These are phyloP conservation scores for Plecotus auritus DNA, from an alignment of 2,113 vertebrate genomes.

Conservation along the genomic window DNA sequence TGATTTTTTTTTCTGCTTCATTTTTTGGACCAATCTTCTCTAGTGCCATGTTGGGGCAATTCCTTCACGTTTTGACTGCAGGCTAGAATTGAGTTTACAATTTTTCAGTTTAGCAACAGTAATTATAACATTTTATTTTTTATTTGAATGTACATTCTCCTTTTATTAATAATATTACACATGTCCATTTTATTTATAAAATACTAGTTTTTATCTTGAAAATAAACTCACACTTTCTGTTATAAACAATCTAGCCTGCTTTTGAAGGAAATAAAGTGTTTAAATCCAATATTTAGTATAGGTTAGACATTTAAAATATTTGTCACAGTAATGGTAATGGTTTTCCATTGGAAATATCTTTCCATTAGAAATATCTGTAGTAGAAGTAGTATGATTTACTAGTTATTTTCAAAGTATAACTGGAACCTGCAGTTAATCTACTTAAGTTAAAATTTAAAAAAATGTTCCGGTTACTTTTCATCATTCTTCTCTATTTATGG, in stretches of 20 bases:
- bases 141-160: background rate
- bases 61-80: background rate
- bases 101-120: background rate
- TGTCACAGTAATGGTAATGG: background rate
- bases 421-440: background rate
- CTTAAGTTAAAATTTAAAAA: background rate
- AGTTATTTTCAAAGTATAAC: background rate
- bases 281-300: background rate
- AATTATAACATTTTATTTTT: background rate
- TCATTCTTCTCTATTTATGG: background rate
- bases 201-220: background rate
- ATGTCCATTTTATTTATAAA: background rate
- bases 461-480: background rate
- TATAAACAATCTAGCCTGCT: background rate
- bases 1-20: background rate
- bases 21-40: background rate
- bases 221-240: background rate
- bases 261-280: background rate
- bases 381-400: background rate
- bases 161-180: background rate
- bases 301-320: background rate
- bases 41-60: background rate
- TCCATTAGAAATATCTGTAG: background rate
- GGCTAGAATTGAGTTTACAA: background rate
- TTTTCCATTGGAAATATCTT: background rate